Base-by-base conservation (phyloP, 2,113 vertebrate genomes). In the Ciconia stormi region DNA sequence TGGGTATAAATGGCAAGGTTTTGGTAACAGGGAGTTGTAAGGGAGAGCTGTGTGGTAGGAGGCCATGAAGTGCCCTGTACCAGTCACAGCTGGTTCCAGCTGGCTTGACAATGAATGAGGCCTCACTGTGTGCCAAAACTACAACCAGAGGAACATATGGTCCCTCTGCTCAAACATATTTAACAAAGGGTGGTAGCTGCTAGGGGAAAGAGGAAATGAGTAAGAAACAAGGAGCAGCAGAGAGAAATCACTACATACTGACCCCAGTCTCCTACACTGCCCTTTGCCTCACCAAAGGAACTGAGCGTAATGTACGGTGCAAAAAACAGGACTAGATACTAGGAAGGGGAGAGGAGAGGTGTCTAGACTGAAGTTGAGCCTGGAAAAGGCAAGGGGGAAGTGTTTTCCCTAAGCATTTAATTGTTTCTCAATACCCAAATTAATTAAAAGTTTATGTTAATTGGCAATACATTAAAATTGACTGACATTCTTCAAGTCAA, bases 351-450 rank as follows among this genome's bases (percentile, higher is more conserved):
- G 22, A 56, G 53, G 30, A 91, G 22, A 69, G 32, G 19, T 29
- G 15, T 13, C 72, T 23, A 40, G 32, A 53, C n/a, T 69, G 40
- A 92, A 85, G 52, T 0, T 62, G 34, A 80, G 38, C 34, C 23
- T 67, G 52, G 52, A 40, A 74, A 82, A 86, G 38, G 62, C 2
- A 2, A 2, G 18, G 25, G 2, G 0, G 2, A 82, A 70, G 9
- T 16, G 15, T 40, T 44, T 72, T 55, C 13, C n/a, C 20, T 16
- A 59, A 50, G 16, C 59, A 44, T 73, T 81, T 59, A 78, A 36
- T 12, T 77, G 29, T 38, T 88, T 79, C 40, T 78, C 40, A 78
- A 42, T 22, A 78, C 30, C 13, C 19, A 56, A 55, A 82, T 25
- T 7, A 63, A 63, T 72, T 16, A 55, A 27, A 90, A 85, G 11